Evolutionary conservation across 2,797 vertebrate genomes (phyloP), one percentile per base, ranked within the genome.

Genomic region (Tarsius wallacei): DNA sequence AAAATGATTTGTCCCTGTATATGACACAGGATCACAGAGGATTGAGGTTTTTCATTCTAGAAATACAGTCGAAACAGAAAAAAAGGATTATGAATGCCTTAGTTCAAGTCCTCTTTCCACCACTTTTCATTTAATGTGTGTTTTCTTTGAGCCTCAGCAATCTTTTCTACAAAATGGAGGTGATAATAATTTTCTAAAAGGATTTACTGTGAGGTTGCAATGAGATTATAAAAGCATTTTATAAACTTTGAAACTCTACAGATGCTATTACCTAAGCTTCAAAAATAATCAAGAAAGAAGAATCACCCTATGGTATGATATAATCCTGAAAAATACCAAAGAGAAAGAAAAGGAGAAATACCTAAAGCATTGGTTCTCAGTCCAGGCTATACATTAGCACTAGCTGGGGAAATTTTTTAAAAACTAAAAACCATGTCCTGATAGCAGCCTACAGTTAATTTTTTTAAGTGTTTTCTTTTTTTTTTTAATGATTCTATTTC

Each of bases 201-300:
- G 31, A 87, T 76, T 42, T n/a, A 55, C 4, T 86, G 3, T 28
- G 17, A 66, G 8, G 10, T 24, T 87, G 74, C 74, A 66, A 63
- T 76, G 87, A 90, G 57, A 87, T 66, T 91, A 87, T 11, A 84
- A 82, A 80, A 88, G 33, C 57, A 83, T 71, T 74, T 85, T 77
- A 89, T 90, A 95, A 87, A 90, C 49, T 86, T 57, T 90, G 42
- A 74, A 94, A 93, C 36, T 90, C 68, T 78, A 83, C 6, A 83
- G n/a, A 77, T 84, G 51, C 49, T 87, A 28, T 85, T 26, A 59
- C 7, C 11, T 85, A 85, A 81, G 49, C 87, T 93, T 78, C 36
- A 47, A 94, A 96, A 83, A 55, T 31, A 49, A 83, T 16, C 26
- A 93, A 95, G 86, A 95, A 89, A 57, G 17, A 42, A 6, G 49